A percentile compares a stretch with the other conserved stretches of the same genome.
Evolutionary conservation across 2,797 vertebrate species (phyloP).

Genomic region (Leontopithecus rosalia): DNA sequence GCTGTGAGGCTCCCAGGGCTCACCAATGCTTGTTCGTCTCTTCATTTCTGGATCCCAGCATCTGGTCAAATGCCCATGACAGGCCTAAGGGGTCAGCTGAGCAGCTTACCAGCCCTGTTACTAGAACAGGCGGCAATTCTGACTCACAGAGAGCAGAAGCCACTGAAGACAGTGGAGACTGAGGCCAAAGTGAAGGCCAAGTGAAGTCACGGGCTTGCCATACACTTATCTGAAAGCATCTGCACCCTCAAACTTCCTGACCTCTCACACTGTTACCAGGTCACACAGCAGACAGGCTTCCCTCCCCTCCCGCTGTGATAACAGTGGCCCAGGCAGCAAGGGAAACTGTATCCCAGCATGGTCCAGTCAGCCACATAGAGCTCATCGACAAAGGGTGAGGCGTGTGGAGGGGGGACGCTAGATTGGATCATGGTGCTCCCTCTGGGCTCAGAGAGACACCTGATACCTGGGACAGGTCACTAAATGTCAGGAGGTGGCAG

Average conservation of each 20-base stretch:
- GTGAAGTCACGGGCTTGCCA: background rate
- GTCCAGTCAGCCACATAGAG: background rate
- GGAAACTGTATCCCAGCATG: background rate
- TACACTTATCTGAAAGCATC: background rate
- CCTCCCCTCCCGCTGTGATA: fast-evolving
- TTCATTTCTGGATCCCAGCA: background rate
- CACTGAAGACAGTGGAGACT: background rate
- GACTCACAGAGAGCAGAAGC: background rate
- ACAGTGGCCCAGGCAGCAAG: background rate
- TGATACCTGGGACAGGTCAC: background rate
- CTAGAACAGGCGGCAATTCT: background rate
- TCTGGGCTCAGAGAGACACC: background rate
- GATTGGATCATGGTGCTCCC: background rate
- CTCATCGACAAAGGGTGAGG: background rate
- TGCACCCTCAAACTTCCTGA: background rate
- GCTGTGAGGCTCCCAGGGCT: background rate
- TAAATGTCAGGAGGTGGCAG: too few relatives aligned
- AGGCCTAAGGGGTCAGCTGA: background rate
- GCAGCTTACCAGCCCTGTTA: background rate
- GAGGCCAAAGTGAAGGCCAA: background rate
- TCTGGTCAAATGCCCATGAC: background rate
- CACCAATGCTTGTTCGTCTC: background rate
- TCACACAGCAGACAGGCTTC: background rate
- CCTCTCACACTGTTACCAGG: background rate
- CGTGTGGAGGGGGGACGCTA: background rate